phyloP scores from a whole-genome alignment of 1,140 invertebrate species.

The Ips typographus region DNA sequence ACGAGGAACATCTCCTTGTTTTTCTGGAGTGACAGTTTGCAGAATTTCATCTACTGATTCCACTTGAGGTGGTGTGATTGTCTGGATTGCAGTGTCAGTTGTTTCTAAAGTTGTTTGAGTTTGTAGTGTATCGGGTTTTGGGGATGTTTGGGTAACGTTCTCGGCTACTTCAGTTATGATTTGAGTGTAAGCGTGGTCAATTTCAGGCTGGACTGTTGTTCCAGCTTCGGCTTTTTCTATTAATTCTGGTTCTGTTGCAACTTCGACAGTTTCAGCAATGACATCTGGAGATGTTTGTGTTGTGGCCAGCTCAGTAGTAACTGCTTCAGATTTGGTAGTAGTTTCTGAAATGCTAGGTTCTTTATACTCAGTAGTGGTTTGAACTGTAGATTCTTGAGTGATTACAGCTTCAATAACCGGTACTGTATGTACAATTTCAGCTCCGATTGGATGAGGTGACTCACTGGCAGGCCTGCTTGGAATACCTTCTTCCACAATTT shows the following conservation, averaged over 20 bases:
- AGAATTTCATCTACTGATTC: conserved; percentile 49
- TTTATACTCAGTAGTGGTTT: conserved; percentile 47
- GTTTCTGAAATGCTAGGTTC: background rate
- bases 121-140: conserved; percentile 42
- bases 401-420: conserved; percentile 60
- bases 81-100: conserved; percentile 59
- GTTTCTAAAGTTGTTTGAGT: conserved; percentile 40
- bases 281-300: conserved; percentile 63
- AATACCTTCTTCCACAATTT: conserved; percentile 65
- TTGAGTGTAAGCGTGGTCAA: conserved; percentile 48
- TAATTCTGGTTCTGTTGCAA: conserved; percentile 48
- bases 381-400: conserved; percentile 54
- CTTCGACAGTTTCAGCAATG: conserved; percentile 50
- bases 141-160: conserved; percentile 44
- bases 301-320: conserved; percentile 54
- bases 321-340: conserved; percentile 7
- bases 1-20: conserved; percentile 46
- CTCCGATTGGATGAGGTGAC: conserved; percentile 50
- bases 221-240: conserved; percentile 28
- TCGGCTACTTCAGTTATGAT: conserved; percentile 42
- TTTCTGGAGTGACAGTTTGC: conserved; percentile 55
- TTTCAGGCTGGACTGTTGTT: conserved; percentile 41
- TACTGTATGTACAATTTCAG: conserved; percentile 59
- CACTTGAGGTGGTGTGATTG: conserved; percentile 49
- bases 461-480: conserved; percentile 52